Conservation (phyloP, 2,888 invertebrate genomes). For the Caenorhabditis macrosperma region DNA sequence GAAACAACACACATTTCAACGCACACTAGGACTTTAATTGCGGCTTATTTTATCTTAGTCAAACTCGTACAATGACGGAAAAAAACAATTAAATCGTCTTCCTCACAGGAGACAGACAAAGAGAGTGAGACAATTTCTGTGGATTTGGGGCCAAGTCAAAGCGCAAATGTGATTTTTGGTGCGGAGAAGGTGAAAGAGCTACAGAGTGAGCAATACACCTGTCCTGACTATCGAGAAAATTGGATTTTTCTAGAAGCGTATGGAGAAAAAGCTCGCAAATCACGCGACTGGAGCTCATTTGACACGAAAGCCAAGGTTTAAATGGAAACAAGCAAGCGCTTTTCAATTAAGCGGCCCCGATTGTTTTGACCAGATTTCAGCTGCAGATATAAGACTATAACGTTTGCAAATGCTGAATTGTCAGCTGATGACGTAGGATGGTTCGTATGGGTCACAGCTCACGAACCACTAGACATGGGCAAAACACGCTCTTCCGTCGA, state of each 20-base stretch:
- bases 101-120: too few relatives aligned
- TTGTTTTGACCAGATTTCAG: constrained; percentile 22
- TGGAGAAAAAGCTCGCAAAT: neutral
- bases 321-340: too few relatives aligned
- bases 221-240: neutral
- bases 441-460: neutral
- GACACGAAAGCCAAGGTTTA: too few relatives aligned
- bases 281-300: too few relatives aligned
- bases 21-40: constrained; percentile 37
- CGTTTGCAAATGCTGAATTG: neutral
- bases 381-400: neutral
- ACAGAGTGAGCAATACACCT: constrained; percentile 12
- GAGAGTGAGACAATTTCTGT: neutral
- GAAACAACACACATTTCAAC: neutral
- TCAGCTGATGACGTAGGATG: constrained; percentile 8
- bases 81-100: constrained; percentile 22
- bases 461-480: neutral
- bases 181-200: neutral
- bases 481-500: neutral
- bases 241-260: constrained; percentile 23
- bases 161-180: constrained; percentile 28
- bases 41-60: constrained; percentile 37
- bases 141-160: constrained; percentile 12
- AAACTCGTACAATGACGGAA: constrained; percentile 10
- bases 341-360: constrained; percentile 23